These are phyloP conservation scores for Empidonax traillii DNA, from an alignment of 2,113 vertebrate species.

Conservation along the genomic window DNA sequence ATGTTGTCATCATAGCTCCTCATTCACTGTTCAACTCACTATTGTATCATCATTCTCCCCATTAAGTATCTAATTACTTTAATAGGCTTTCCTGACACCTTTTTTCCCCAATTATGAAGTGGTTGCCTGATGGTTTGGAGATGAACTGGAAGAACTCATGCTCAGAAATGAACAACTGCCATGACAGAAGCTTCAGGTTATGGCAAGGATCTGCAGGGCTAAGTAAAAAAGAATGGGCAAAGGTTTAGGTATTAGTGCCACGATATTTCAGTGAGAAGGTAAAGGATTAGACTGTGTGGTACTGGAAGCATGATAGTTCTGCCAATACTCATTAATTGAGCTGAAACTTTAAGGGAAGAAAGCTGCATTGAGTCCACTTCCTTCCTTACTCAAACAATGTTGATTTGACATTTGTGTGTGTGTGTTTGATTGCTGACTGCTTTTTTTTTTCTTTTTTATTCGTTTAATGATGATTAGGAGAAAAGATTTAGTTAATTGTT, in stretches of 20 bases:
- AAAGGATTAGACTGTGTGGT: not conserved
- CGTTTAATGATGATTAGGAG: not conserved
- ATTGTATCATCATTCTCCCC: not conserved
- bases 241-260: not conserved
- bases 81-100: not conserved
- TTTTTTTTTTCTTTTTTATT: not conserved
- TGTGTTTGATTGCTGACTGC: not conserved
- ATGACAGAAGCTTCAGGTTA: not conserved
- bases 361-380: not conserved
- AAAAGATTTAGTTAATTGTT: not conserved
- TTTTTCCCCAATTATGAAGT: not conserved
- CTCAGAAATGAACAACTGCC: not conserved
- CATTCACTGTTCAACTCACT: not conserved
- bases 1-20: not conserved
- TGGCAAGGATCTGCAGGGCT: not conserved
- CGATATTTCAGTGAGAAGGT: not conserved
- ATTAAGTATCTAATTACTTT: constrained; percentile 2
- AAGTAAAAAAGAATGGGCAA: not conserved
- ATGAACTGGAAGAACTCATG: not conserved
- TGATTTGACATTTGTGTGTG: not conserved
- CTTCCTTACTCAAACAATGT: not conserved
- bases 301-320: not conserved
- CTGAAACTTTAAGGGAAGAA: not conserved
- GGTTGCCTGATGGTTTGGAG: not conserved
- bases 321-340: not conserved